Conservation (phyloP, 2,113 vertebrate species). For the Pimephales promelas region DNA sequence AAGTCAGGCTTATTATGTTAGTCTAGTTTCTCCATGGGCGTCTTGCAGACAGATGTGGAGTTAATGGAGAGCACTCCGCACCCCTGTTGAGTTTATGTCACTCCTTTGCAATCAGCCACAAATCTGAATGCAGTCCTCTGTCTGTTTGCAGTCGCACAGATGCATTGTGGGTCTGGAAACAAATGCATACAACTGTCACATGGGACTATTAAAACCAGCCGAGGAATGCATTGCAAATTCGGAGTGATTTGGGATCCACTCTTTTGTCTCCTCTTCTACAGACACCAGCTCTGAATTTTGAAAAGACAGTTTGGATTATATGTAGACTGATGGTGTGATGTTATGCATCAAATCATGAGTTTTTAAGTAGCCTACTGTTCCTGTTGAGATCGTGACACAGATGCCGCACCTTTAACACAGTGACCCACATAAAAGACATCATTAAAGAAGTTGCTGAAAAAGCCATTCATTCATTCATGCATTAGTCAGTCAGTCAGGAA, state of each 20-base stretch:
- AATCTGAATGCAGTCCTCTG: slow-evolving; percentile 38
- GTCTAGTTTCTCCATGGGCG: neutral
- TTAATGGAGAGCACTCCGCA: slow-evolving; percentile 54
- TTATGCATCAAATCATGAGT: neutral
- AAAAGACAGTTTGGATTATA: neutral
- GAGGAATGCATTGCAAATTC: slow-evolving; percentile 52
- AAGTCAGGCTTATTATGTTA: neutral
- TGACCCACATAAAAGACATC: slow-evolving; percentile 5
- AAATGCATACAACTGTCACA: slow-evolving; percentile 55
- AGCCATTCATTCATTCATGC: slow-evolving; percentile 24
- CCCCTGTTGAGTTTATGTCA: slow-evolving; percentile 46
- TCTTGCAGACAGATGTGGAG: slow-evolving; percentile 48
- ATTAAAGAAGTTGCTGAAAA: slow-evolving; percentile 7
- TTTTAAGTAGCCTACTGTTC: neutral
- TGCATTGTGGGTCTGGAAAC: slow-evolving; percentile 54
- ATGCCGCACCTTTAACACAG: neutral
- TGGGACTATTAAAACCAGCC: slow-evolving; percentile 60
- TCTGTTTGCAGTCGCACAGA: slow-evolving; percentile 56
- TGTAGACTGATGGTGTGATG: neutral
- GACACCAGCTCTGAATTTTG: neutral
- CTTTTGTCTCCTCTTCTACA: neutral
- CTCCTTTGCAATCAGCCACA: slow-evolving; percentile 57
- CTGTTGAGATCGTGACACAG: neutral
- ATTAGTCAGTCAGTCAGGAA: neutral
- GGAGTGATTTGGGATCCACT: neutral